phyloP scores from a whole-genome alignment of 2,797 vertebrate species.

The Mallotus villosus region DNA sequence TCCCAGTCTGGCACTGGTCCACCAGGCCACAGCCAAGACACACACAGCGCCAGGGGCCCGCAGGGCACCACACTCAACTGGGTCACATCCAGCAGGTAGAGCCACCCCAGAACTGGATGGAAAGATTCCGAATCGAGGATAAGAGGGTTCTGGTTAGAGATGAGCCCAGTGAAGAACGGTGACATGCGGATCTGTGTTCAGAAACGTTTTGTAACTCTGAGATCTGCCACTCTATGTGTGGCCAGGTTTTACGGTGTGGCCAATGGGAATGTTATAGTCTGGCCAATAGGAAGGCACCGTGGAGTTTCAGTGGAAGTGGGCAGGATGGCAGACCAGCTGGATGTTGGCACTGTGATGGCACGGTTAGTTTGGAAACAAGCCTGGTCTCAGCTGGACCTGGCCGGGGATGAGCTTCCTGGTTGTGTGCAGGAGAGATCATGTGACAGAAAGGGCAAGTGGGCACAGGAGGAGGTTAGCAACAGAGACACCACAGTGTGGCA shows the following conservation, averaged over 20 bases:
- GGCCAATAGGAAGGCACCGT: conserved; percentile 13
- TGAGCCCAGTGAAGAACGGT: too few relatives aligned
- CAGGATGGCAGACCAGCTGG: conserved; percentile 44
- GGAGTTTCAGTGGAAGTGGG: conserved; percentile 27
- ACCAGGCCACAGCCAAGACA: conserved; percentile 27
- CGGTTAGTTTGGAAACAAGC: conserved; percentile 20
- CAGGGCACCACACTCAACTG: too few relatives aligned
- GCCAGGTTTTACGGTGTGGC: too few relatives aligned
- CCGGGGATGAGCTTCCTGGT: conserved; percentile 1
- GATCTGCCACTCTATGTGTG: too few relatives aligned
- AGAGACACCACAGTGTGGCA: neutral
- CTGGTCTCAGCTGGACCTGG: conserved; percentile 20
- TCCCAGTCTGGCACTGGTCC: conserved; percentile 27
- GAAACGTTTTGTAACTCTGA: too few relatives aligned
- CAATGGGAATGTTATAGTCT: too few relatives aligned
- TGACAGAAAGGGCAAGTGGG: conserved; percentile 2
- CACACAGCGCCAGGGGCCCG: conserved; percentile 1
- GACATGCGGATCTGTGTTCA: too few relatives aligned
- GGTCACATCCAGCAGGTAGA: too few relatives aligned
- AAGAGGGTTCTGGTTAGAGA: too few relatives aligned
- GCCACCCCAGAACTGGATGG: too few relatives aligned
- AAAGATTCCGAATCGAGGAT: too few relatives aligned
- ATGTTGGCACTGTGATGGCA: conserved; percentile 34
- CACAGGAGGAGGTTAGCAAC: conserved; percentile 3
- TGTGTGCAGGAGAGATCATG: neutral